A percentile compares a stretch with the other conserved stretches of the same genome.
Conservation (phyloP, 2,888 invertebrate species). For the Mesoligia furuncula region DNA sequence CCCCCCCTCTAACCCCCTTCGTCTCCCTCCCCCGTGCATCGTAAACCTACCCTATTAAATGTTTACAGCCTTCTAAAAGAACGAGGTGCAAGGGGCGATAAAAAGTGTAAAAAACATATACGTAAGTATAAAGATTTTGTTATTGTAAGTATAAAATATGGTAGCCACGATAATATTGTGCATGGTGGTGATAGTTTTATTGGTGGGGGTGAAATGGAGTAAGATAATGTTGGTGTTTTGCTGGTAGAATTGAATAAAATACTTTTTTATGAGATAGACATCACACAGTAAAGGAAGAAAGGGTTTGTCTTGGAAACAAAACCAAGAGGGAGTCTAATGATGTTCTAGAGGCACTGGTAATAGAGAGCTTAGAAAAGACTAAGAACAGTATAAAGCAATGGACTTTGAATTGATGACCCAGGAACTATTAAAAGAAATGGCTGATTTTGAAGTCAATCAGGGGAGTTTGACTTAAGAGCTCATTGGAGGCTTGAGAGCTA, state of each 20-base stretch:
- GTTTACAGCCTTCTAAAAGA: conserved; percentile 82
- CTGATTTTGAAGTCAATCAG: background rate
- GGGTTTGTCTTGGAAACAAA: background rate
- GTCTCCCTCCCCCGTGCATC: conserved; percentile 63
- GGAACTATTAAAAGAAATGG: background rate
- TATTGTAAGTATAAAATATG: conserved; percentile 60
- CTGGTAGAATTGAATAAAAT: background rate
- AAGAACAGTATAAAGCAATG: no score
- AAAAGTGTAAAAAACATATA: conserved; percentile 67
- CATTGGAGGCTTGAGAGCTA: background rate
- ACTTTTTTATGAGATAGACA: background rate
- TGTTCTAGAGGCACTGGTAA: background rate
- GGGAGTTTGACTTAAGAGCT: background rate
- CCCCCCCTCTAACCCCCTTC: conserved; percentile 52
- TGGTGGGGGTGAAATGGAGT: background rate
- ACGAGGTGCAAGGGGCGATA: conserved; percentile 71
- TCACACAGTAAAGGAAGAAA: background rate
- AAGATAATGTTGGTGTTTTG: conserved; percentile 3
- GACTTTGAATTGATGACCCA: background rate
- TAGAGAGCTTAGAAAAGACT: background rate
- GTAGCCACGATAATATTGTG: conserved; percentile 30
- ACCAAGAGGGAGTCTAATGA: background rate
- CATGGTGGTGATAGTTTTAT: conserved; percentile 48
- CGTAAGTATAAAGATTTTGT: conserved; percentile 59
- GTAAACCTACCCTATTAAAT: conserved; percentile 86